Percentiles rank a stretch among this genome's conserved stretches.
These are phyloP conservation scores for Acrobeloides nanus DNA, from an alignment of 2,888 invertebrate species.

Conservation along the genomic window DNA sequence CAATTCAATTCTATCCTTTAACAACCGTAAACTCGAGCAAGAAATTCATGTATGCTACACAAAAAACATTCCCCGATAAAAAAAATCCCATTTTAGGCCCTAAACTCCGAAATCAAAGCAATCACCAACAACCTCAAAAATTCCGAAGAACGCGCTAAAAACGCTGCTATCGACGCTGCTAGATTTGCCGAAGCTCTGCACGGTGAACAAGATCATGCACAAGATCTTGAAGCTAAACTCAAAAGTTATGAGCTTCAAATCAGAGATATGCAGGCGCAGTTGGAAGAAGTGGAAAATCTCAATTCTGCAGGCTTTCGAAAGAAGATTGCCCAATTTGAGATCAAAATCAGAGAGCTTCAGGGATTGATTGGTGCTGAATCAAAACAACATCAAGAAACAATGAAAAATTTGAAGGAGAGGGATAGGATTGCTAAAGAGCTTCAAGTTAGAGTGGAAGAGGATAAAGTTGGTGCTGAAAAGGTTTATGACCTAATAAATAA, in stretches of 20 bases:
- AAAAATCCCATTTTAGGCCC: background rate
- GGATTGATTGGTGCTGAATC: slow-evolving; percentile 70
- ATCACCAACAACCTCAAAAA: slow-evolving; percentile 95
- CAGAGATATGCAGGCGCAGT: slow-evolving; percentile 92
- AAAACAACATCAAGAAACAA: slow-evolving; percentile 61
- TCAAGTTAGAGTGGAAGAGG: slow-evolving; percentile 60
- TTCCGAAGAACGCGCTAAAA: slow-evolving; percentile 97
- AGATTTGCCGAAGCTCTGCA: slow-evolving; percentile 89
- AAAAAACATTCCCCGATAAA: too few species aligned
- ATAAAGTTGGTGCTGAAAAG: slow-evolving; percentile 58
- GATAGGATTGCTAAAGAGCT: slow-evolving; percentile 59
- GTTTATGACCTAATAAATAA: slow-evolving; percentile 58
- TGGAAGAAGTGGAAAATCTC: slow-evolving; percentile 92
- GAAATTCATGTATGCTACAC: slow-evolving; percentile 96
- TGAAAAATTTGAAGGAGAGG: slow-evolving; percentile 58
- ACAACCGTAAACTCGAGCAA: slow-evolving; percentile 97
- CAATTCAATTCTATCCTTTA: slow-evolving; percentile 64
- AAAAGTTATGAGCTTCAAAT: slow-evolving; percentile 95
- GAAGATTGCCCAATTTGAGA: slow-evolving; percentile 95
- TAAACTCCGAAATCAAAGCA: slow-evolving; percentile 78
- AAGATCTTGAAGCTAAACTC: slow-evolving; percentile 44
- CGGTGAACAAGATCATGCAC: slow-evolving; percentile 73
- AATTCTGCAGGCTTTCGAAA: slow-evolving; percentile 97
- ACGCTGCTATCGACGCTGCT: slow-evolving; percentile 88
- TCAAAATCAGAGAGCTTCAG: slow-evolving; percentile 76